Evolutionary conservation across 1,140 invertebrate species (phyloP), one percentile per base, ranked within the genome.

Genomic region (Spodoptera frugiperda): DNA sequence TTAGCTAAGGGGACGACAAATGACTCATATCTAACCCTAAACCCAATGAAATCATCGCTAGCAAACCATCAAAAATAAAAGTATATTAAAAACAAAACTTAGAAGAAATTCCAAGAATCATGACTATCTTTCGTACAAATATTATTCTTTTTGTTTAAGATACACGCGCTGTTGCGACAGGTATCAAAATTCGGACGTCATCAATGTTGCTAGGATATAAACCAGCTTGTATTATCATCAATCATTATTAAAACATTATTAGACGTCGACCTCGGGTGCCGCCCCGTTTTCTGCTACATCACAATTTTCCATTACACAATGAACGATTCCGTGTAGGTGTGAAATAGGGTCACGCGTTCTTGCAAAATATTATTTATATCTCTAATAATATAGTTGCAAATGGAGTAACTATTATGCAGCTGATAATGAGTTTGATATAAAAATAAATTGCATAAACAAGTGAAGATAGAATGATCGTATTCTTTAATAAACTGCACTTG

Each of bases 201-300:
- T 49, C 15, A 39, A 54, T 57, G 68, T 51, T 74, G 44, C 19
- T 74, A 57, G 55, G 21, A 61, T 57, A 57, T 74, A 49, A 39
- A 19, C 39, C 25, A 51, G 55, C 54, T 61, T 57, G 11, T 74
- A 12, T 46, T n/a, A 65, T 59, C 71, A 78, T 78, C 65, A 75
- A 78, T 78, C 77, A 78, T 61, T 71, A 75, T 78, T 78, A 78
- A 75, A 75, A 61, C 71, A 78, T 78, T 75, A 78, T 78, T 78
- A 78, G 53, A 63, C 21, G 72, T 46, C 71, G 77, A 67, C 77
- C 77, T 78, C 77, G 65, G 46, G 30, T 39, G 68, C 48, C 76
- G 61, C 76, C 76, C 71, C 65, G 77, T 55, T 71, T 80, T 79
- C 54, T 76, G 61, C 59, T 71, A 55, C 55, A 76, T 33, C 61